A percentile compares a stretch with the other conserved stretches of the same genome.
Evolutionary conservation across 2,797 vertebrate genomes (phyloP).

Genomic region (Oceanodroma leucorhoa): DNA sequence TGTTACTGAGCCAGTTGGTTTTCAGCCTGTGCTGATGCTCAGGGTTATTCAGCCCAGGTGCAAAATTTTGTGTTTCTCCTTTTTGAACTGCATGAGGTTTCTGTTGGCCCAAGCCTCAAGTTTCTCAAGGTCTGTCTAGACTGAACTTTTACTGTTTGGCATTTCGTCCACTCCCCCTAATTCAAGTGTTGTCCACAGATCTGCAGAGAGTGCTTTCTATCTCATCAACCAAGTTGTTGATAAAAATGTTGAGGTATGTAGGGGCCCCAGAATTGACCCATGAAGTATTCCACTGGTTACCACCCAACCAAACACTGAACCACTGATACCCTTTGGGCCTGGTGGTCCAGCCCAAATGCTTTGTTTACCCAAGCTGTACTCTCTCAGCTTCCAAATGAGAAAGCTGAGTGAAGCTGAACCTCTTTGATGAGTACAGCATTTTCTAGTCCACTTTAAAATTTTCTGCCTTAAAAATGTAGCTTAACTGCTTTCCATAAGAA

Average conservation of each 20-base stretch:
- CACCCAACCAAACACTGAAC: neutral
- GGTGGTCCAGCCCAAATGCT: neutral
- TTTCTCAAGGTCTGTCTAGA: neutral
- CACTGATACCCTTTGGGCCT: neutral
- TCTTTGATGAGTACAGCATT: neutral
- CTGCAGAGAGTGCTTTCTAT: neutral
- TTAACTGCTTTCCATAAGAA: neutral
- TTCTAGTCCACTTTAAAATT: neutral
- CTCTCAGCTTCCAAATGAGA: neutral
- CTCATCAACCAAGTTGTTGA: neutral
- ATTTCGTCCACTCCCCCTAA: neutral
- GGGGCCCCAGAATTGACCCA: neutral
- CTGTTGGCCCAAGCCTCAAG: neutral
- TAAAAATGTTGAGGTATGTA: neutral
- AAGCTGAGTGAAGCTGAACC: neutral
- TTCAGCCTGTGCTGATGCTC: neutral
- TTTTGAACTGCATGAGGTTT: neutral
- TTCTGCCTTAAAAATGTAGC: neutral
- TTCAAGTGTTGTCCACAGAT: neutral
- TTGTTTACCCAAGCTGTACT: neutral
- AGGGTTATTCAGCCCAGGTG: neutral
- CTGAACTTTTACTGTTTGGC: neutral
- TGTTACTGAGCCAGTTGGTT: neutral
- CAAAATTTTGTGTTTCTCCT: neutral
- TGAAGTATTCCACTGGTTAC: neutral